A percentile compares a stretch with the other conserved stretches of the same genome.
These are phyloP conservation scores for Mythimna impura DNA, from an alignment of 2,888 invertebrate species.

Conservation along the genomic window DNA sequence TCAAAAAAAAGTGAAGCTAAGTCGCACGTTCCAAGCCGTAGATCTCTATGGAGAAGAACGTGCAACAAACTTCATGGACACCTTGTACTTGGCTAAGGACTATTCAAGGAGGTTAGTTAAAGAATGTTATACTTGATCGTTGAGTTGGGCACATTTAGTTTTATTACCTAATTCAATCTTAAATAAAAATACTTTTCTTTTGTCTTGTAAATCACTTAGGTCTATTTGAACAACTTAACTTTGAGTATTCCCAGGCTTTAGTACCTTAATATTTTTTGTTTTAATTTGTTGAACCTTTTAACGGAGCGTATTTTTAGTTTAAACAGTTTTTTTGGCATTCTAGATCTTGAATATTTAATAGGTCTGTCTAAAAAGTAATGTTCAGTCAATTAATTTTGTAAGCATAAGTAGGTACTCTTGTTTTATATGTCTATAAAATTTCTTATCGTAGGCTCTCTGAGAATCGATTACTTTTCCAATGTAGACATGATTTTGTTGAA, in stretches of 20 bases:
- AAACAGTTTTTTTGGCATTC: not conserved
- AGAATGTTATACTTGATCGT: too few species aligned
- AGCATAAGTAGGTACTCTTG: conserved; percentile 3
- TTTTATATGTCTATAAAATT: conserved; percentile 41
- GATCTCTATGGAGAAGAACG: too few species aligned
- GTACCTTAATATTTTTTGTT: not conserved
- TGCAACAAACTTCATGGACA: too few species aligned
- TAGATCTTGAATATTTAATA: conserved; percentile 9
- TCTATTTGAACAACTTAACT: conserved; percentile 13
- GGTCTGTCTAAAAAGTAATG: not conserved
- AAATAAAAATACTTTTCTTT: not conserved
- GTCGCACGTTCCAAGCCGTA: too few species aligned
- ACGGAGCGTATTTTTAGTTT: conserved; percentile 24
- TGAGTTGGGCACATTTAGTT: not conserved
- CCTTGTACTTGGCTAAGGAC: not conserved
- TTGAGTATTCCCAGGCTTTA: not conserved
- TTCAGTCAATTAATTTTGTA: conserved; percentile 41
- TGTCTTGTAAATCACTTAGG: not conserved
- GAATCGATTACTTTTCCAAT: conserved; percentile 12
- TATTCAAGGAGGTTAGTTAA: not conserved
- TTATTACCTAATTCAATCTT: not conserved
- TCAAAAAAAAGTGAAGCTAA: too few species aligned
- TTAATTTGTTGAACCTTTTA: conserved; percentile 12
- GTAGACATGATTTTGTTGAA: conserved; percentile 42
- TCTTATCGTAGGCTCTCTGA: conserved; percentile 25